Percentiles rank a stretch among this genome's conserved stretches.
phyloP scores from a whole-genome alignment of 2,113 vertebrate genomes.

The Lucifuga dentata region DNA sequence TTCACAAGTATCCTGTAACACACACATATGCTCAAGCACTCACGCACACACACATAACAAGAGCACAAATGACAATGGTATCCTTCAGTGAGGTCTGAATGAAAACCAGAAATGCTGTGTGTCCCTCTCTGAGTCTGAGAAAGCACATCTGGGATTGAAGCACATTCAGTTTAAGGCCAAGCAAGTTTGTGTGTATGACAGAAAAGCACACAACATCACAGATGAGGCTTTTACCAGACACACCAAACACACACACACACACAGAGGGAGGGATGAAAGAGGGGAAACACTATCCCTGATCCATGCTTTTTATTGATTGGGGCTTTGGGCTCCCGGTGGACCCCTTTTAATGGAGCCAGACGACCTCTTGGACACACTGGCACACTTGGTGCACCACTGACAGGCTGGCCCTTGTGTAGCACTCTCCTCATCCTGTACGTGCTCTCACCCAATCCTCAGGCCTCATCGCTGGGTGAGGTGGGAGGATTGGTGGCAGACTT shows the following conservation, averaged over 20 bases:
- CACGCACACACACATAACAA: constrained; percentile 15
- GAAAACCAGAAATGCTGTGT: constrained; percentile 41
- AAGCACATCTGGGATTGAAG: constrained; percentile 20
- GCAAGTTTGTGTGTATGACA: constrained; percentile 38
- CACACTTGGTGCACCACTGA: constrained; percentile 33
- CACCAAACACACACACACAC: constrained; percentile 44
- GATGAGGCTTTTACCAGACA: constrained; percentile 33
- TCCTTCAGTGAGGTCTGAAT: constrained; percentile 39
- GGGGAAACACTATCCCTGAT: constrained; percentile 69
- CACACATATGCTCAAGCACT: neutral
- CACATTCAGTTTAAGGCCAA: constrained; percentile 38
- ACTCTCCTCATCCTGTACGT: constrained; percentile 1
- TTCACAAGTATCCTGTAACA: constrained; percentile 59
- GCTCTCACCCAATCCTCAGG: constrained; percentile 23
- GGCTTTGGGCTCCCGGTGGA: constrained; percentile 69
- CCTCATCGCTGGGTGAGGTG: constrained; percentile 17
- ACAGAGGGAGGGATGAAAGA: constrained; percentile 31
- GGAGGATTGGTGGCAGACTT: constrained; percentile 45
- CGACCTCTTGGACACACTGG: constrained; percentile 73
- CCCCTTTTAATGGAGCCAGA: constrained; percentile 76
- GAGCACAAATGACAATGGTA: constrained; percentile 39
- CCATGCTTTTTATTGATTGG: constrained; percentile 78
- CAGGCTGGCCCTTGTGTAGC: constrained; percentile 34
- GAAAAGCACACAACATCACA: constrained; percentile 31
- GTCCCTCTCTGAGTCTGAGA: constrained; percentile 36